Evolutionary conservation across 2,888 invertebrate genomes (phyloP), one percentile per base, ranked within the genome.

Genomic region (Sarcophaga subvicina): DNA sequence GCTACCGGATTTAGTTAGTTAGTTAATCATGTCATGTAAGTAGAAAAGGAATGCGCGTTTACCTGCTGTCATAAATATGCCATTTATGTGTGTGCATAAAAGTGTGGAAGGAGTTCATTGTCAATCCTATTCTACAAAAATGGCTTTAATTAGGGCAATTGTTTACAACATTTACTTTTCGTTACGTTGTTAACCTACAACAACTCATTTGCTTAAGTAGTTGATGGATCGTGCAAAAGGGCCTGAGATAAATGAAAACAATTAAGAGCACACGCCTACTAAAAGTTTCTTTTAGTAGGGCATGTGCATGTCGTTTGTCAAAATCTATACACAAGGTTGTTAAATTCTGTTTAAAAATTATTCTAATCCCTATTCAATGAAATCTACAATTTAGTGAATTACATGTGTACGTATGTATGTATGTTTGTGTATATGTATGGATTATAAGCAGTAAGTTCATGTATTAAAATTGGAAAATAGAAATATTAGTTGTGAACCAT

Each of bases 91-190:
- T 14, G 4, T 27, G 27, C 3, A 25, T 49, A 63, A 47, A 20
- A 20, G 37, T 37, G 37, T 37, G 67, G 67, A n/a, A 67, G 45
- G 59, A 67, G 22, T 45, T 67, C 45, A 25, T 60, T 77, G 60
- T 59, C 6, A 67, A 47, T 22, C 62, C 78, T 66, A 54, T 91
- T 90, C 90, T 91, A 90, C 90, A 90, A 89, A 91, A 89, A 89
- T 90, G 90, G 90, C 89, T 87, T 91, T 91, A 91, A 91, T 92
- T 92, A 91, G 90, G 84, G 88, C 91, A 91, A 92, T 91, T 91
- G 91, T 91, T 92, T 91, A 91, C 91, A 91, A 91, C 90, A 90
- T 91, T 90, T 91, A 89, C 91, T 91, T 91, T 91, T 91, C 91
- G 90, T 91, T 86, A 81, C 82, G 86, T 82, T 84, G 76, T 70